A percentile compares a stretch with the other conserved stretches of the same genome.
These are phyloP conservation scores for Porites lutea DNA, from an alignment of 64 coral and sea anemone genomes.

Conservation along the genomic window DNA sequence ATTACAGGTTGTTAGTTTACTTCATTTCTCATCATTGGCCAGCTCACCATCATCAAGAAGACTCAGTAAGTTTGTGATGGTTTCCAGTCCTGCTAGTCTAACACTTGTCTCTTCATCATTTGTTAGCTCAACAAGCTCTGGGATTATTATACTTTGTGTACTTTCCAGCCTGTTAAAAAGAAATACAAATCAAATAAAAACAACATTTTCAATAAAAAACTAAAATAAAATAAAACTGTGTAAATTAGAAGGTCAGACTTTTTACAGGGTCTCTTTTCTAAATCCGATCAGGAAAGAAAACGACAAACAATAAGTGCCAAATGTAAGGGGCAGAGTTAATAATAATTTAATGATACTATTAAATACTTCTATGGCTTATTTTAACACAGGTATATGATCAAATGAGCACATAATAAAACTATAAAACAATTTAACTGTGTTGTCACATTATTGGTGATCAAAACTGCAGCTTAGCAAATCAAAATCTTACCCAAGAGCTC, in stretches of 20 bases:
- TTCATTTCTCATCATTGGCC: background rate
- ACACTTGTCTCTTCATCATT: conserved; percentile 98
- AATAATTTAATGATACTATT: no score
- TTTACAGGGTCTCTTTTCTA: no score
- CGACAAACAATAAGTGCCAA: no score
- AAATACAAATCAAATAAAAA: background rate
- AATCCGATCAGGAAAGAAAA: no score
- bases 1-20: no score
- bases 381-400: no score
- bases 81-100: conserved; percentile 90
- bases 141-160: conserved; percentile 90
- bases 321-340: no score
- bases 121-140: conserved; percentile 96
- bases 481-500: conserved; percentile 90
- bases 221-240: background rate
- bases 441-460: background rate
- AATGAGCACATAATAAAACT: no score
- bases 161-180: conserved; percentile 75
- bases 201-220: background rate
- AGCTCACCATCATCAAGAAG: conserved; percentile 96
- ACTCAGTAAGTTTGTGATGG: conserved; percentile 91
- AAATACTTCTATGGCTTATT: no score
- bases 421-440: no score
- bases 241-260: no score
- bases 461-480: background rate